Conservation (phyloP, 2,888 invertebrate species). For the Phrixothrix hirtus region DNA sequence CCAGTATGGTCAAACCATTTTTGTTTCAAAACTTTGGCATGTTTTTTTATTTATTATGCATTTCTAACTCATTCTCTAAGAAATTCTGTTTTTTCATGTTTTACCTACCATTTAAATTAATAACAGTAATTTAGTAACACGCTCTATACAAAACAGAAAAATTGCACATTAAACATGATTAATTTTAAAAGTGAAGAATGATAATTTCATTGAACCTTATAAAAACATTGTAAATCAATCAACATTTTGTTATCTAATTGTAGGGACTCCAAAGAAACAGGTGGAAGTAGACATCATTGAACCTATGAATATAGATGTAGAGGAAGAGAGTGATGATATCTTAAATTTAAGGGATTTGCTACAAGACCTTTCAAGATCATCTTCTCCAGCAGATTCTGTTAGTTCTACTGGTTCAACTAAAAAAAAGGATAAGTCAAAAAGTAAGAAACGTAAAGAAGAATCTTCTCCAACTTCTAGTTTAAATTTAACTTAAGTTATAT, state of each 20-base stretch:
- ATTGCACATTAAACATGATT: no score
- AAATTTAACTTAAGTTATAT: slow-evolving; percentile 7
- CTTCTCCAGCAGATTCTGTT: slow-evolving; percentile 50
- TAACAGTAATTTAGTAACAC: no score
- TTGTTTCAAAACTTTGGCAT: no score
- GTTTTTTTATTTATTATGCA: no score
- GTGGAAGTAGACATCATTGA: slow-evolving; percentile 43
- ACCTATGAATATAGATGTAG: slow-evolving; percentile 48
- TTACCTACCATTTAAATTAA: no score
- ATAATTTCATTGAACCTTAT: no score
- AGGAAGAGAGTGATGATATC: slow-evolving; percentile 51
- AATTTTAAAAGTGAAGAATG: no score
- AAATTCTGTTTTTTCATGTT: no score
- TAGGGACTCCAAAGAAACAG: slow-evolving; percentile 49
- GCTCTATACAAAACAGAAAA: no score
- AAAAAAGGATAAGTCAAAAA: slow-evolving; percentile 46
- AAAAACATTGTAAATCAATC: background rate
- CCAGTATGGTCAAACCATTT: no score
- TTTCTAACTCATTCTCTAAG: no score
- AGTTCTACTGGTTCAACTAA: slow-evolving; percentile 42
- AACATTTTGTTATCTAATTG: slow-evolving; percentile 1
- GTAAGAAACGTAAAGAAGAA: slow-evolving; percentile 47
- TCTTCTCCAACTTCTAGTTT: slow-evolving; percentile 46
- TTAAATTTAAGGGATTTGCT: slow-evolving; percentile 48
- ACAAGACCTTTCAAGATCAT: slow-evolving; percentile 50